Evolutionary conservation across 2,888 invertebrate genomes (phyloP), one percentile per base, ranked within the genome.

Genomic region (Scaptomyza reducta): DNA sequence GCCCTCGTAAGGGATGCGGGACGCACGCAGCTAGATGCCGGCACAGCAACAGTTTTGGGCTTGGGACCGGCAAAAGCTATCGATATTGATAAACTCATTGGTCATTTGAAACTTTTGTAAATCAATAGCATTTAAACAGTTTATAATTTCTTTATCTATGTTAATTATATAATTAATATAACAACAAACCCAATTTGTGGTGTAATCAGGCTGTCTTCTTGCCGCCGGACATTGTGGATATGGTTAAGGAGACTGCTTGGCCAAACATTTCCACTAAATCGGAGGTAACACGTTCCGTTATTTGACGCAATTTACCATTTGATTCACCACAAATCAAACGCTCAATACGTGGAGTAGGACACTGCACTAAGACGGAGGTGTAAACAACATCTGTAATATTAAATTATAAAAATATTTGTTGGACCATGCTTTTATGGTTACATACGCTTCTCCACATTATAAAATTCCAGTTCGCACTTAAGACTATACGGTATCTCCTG

Each of bases 401-500:
- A 9, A 22, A 9, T 13, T 5, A 16, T 14, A 7, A 11, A 14
- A 50, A 13, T 11, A 16, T 18, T 7, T 6, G 11, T 11, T 16
- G 7, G 40, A 18, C 3, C 3, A 38, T 38, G 7, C 0, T 7
- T 7, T 10, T 10, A 31, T 31, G 31, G 31, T 10, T 18, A 58
- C 74, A n/a, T 66, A 92, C 94, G 94, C 70, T 94, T 93, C 31
- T 93, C 92, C 53, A 93, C 92, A 75, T 95, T 94, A 78, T 94
- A 94, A 89, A 94, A 94, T 89, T 96, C 96, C 14, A 97, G 89
- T 50, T 92, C 87, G 7, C 94, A 93, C 65, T 93, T 92, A 4
- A 98, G 89, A 41, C 91, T 93, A 88, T 99, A 99, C 0, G 99
- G 99, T 44, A 99, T 94, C 92, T 98, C 97, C 76, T 97, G 94